Evolutionary conservation across 2,113 vertebrate genomes (phyloP), one percentile per base, ranked within the genome.

Genomic region (Urocitellus parryii): DNA sequence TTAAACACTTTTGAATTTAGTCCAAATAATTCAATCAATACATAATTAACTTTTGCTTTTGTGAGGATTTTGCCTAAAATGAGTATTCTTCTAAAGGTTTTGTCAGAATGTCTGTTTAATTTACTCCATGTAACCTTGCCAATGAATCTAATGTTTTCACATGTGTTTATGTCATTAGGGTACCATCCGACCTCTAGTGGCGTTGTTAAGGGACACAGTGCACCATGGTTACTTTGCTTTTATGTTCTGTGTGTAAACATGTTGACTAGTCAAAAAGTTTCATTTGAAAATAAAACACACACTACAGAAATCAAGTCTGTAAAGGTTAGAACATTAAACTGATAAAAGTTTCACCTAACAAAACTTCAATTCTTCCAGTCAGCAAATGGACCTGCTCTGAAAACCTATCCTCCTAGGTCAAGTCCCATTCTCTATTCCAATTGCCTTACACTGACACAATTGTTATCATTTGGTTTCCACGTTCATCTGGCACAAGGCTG

Each of bases 221-320:
- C 93, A 95, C 96, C 92, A 97, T 97, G 93, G 97, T 96, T 90
- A 97, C 97, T 94, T 39, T 94, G 95, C 97, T 97, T 95, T 90
- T 77, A 94, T 76, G 81, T 84, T 94, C 84, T 17, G 6, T 53
- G 32, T 88, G 92, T 97, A 97, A 97, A 97, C 97, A 97, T 97
- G 90, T 48, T 94, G 98, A 88, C 96, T 78, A 86, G 32, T 56
- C 67, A 84, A 95, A 95, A 96, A 74, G 22, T 48, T 70, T 25
- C 58, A 83, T 48, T 34, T 92, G 91, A 65, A 91, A 93, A 91
- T 4, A 53, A 91, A 77, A 78, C 14, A 32, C 3, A 79, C 24
- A 45, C 16, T 42, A 27, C 25, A 77, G 20, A 92, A 79, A 93
- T 37, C 29, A 79, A 93, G 53, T 14, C 18, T 27, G 16, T 16